Percentiles rank a stretch among this genome's conserved stretches.
Conservation (phyloP, 2,797 vertebrate genomes). For the Allobates femoralis region DNA sequence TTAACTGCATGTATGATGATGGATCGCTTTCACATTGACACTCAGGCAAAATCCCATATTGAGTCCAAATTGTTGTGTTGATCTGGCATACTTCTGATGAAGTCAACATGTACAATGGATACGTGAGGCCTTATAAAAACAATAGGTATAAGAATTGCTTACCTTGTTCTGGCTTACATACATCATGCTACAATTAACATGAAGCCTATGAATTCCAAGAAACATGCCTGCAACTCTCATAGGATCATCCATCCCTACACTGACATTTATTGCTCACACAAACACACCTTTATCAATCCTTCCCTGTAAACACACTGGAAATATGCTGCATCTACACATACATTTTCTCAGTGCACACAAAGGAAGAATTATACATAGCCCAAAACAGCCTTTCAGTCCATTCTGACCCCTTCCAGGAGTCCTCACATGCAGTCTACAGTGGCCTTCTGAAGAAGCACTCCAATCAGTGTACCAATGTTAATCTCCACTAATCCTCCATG, state of each 20-base stretch:
- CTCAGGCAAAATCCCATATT: background rate
- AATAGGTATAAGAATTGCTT: background rate
- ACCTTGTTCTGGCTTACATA: background rate
- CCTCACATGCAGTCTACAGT: background rate
- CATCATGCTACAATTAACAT: background rate
- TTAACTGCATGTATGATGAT: background rate
- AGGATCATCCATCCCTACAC: background rate
- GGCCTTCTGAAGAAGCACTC: slow-evolving; percentile 25
- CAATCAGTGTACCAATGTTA: slow-evolving; percentile 22
- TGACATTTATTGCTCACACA: background rate
- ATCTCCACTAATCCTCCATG: background rate
- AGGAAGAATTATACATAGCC: background rate
- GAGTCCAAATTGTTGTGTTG: background rate
- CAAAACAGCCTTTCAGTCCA: background rate
- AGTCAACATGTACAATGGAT: background rate
- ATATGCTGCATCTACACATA: slow-evolving; percentile 1
- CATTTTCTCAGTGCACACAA: background rate
- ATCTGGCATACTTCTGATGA: background rate
- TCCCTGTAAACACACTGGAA: background rate
- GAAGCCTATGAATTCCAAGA: background rate
- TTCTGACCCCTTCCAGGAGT: background rate
- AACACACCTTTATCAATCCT: background rate
- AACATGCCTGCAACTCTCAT: background rate
- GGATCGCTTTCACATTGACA: background rate
- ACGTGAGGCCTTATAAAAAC: background rate